These are phyloP conservation scores for Melikaiella ostensackeni DNA, from an alignment of 2,888 invertebrate species.

Conservation along the genomic window DNA sequence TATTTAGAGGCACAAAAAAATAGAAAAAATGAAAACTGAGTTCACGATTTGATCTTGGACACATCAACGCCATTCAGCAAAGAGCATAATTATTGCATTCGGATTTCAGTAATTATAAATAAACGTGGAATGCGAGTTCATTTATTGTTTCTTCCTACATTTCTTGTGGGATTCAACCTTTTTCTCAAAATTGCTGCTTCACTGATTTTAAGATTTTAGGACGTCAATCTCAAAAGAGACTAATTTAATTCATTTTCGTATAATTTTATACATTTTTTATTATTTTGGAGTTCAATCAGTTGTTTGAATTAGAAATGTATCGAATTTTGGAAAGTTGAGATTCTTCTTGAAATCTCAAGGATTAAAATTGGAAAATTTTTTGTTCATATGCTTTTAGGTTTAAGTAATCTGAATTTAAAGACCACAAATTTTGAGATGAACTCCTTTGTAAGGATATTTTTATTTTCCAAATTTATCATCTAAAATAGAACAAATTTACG, in stretches of 20 bases:
- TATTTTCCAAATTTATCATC: too few species aligned
- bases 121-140: conserved; percentile 57
- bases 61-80: conserved; percentile 59
- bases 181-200: neutral
- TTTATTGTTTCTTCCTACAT: conserved; percentile 47
- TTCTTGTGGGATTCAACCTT: conserved; percentile 23
- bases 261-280: too few species aligned
- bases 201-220: neutral
- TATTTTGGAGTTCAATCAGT: too few species aligned
- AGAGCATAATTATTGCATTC: conserved; percentile 55
- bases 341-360: neutral
- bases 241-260: neutral
- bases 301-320: too few species aligned
- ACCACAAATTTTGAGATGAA: too few species aligned
- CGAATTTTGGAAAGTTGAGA: neutral
- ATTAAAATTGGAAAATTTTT: neutral
- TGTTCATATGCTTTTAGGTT: neutral
- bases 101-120: conserved; percentile 57
- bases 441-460: too few species aligned
- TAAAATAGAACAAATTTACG: too few species aligned
- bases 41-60: conserved; percentile 51
- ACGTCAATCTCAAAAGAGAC: neutral
- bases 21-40: neutral
- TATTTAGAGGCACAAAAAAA: conserved; percentile 2
- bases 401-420: too few species aligned